phyloP scores from a whole-genome alignment of 2,888 invertebrate species.

The Zhengitettix transpicula region DNA sequence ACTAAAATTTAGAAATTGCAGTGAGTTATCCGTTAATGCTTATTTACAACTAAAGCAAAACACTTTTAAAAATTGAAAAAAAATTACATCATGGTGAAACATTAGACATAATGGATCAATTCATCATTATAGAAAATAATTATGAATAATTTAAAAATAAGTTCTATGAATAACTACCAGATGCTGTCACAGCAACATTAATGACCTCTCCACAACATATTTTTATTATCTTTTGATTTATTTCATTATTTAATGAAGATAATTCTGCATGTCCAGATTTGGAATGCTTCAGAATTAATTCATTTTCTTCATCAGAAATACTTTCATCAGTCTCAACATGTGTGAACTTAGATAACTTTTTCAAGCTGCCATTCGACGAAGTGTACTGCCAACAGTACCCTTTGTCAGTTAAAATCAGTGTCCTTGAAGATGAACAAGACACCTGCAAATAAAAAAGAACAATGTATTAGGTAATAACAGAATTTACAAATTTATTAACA shows the following conservation, averaged over 20 bases:
- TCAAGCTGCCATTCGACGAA: background rate
- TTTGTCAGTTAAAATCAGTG: background rate
- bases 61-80: too few species aligned
- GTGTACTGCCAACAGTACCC: background rate
- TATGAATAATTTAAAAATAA: too few species aligned
- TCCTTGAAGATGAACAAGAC: background rate
- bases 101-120: too few species aligned
- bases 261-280: background rate
- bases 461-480: background rate
- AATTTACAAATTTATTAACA: too few species aligned
- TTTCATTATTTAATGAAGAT: background rate
- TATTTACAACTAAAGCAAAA: too few species aligned
- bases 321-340: background rate
- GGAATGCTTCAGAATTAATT: background rate
- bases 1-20: too few species aligned
- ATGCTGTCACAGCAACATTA: conserved; percentile 22
- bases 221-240: conserved; percentile 20
- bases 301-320: background rate
- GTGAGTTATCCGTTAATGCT: too few species aligned
- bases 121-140: too few species aligned
- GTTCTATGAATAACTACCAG: too few species aligned
- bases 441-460: background rate
- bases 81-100: too few species aligned
- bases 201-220: conserved; percentile 31
- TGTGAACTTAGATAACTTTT: background rate